Base-by-base conservation (phyloP, 1,140 invertebrate genomes). In the Eubasilissa regina region DNA sequence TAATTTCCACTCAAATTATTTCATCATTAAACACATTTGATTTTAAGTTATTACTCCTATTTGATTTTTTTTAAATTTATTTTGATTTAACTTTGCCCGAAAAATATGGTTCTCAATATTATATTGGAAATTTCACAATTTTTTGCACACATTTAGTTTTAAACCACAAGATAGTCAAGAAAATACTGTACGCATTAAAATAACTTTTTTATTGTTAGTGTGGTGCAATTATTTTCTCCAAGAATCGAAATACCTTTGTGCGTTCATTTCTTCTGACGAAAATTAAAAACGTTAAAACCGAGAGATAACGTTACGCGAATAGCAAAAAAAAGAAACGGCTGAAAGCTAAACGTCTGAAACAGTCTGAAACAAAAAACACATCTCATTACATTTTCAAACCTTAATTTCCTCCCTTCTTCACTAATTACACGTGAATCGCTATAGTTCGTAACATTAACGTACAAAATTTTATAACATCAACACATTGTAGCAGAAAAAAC, bases 381-480 rank as follows among this genome's bases (percentile, higher is more conserved):
- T 64, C 60, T 64, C 35, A 64, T 44, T 64, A 64, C 60, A 64
- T 43, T 10, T 43, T 25, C 35, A 43, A 62, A 64, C 60, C 60
- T 13, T 64, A 64, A 64, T 64, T 64, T 64, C 13, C 35, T 35
- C 60, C 35, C 19, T 35, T 25, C 60, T 25, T 64, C 35, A 13
- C 60, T 43, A 64, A 64, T 64, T 64, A 43, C 35, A 64, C 35
- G 60, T 35, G 60, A 64, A 64, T 64, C 35, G 60, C 19, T 64
- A 43, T 64, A 64, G 60, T 44, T 64, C 25, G 19, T 64, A 64
- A 25, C 60, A 35, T 64, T 25, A 25, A 35, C 6, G 25, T 43
- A 13, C 10, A 43, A 21, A 51, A 64, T 64, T 64, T 43, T 13
- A 44, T 17, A 21, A 21, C 55, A 58, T 64, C 60, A 64, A 64